Conservation (phyloP, 1,140 invertebrate genomes). For the Leguminivora glycinivorella region DNA sequence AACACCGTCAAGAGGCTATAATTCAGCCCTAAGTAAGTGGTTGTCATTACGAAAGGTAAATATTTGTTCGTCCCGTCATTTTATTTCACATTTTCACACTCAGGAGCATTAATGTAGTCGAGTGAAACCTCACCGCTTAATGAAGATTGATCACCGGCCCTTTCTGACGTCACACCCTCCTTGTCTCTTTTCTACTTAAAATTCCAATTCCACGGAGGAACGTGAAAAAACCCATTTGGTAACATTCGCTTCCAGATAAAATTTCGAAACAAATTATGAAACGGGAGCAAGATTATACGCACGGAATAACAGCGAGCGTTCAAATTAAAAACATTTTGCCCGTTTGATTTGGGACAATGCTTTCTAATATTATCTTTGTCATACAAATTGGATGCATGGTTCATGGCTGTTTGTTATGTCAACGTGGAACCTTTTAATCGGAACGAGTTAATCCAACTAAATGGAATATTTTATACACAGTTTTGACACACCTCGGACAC, state of each 20-base stretch:
- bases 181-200: conserved; percentile 33
- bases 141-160: conserved; percentile 41
- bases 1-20: conserved; percentile 1
- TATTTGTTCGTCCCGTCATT: conserved; percentile 22
- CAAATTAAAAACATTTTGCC: conserved; percentile 13
- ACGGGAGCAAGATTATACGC: conserved; percentile 9
- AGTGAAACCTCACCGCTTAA: conserved; percentile 33
- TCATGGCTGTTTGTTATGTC: background rate
- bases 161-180: conserved; percentile 39
- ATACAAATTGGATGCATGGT: background rate
- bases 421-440: background rate
- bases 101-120: conserved; percentile 27
- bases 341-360: conserved; percentile 4
- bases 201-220: conserved; percentile 35
- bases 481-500: too few species aligned
- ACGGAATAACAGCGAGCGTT: conserved; percentile 4
- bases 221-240: conserved; percentile 27
- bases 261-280: conserved; percentile 27
- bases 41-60: conserved; percentile 23
- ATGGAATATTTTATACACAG: too few species aligned
- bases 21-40: conserved; percentile 24
- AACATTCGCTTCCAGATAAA: conserved; percentile 21
- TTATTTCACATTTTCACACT: conserved; percentile 27
- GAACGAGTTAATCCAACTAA: too few species aligned
- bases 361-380: background rate